Base-by-base conservation (phyloP, 2,888 invertebrate species). In the Tortrix viridana region DNA sequence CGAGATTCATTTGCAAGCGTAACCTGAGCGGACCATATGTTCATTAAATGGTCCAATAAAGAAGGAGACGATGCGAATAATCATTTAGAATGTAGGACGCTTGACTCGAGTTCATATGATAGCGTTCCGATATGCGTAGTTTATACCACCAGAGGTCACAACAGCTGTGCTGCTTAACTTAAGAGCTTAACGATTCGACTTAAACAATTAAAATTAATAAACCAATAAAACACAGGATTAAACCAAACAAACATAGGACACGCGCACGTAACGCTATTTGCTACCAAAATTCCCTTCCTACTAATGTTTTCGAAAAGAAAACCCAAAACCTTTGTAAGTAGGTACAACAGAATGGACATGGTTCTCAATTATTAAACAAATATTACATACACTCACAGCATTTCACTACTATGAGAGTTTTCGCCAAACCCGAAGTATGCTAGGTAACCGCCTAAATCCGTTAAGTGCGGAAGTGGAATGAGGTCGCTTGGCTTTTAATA, bases 401-500 rank as follows among this genome's bases (percentile, higher is more conserved):
- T 54, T 48, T 47, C 26, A 47, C 47, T 23, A 38, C 22, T 38
- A 60, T 32, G 19, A 26, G 49, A 46, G 56, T 65, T 55, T 67
- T 41, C 63, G 60, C 56, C 67, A 65, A 58, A 68, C 65, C 69
- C 67, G 65, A 71, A 71, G 70, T 66, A 72, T 69, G 73, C 74
- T 81, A 82, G 78, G 77, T 78, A 78, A 73, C 76, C 79, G 80
- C 75, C 82, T 84, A 83, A 83, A 84, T 85, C 81, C 82, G 79
- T 79, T 73, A 82, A 81, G 82, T 80, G 77, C 86, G 89, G 89
- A 90, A 87, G 81, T 77, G 71, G 72, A 90, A 88, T 81, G 85
- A 84, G 90, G 90, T 84, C 89, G 81, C 72, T 72, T 67, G 69
- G 88, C 89, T 89, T 89, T 88, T 89, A 89, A 89, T 89, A 89